Base-by-base conservation (phyloP, 64 coral and sea anemone species). In the Porites australiensis region DNA sequence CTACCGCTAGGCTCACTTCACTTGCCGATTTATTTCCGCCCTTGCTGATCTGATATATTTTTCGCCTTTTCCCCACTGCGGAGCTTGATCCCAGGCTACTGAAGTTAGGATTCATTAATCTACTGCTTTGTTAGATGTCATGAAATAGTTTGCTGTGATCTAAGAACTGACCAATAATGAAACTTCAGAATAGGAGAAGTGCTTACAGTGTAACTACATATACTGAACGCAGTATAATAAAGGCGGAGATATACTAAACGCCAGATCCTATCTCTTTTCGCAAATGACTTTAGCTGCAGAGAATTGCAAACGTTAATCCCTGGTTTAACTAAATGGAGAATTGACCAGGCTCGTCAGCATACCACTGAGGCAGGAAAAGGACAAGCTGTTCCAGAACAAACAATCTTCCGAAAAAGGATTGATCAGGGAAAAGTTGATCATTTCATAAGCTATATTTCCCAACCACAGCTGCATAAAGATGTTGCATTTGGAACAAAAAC, bases 321-420 rank as follows among this genome's bases (percentile, higher is more conserved):
- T 37, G 27, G 27, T 37, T 37, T 37, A 37, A 37, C 27, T 37
- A 37, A 1, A 37, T 37, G 27, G 27, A 37, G 27, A 37, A 37
- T 37, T 37, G 27, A 37, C 27, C 27, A 37, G 27, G 27, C 27
- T 37, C 27, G 27, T 37, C 27, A 37, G 27, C 27, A 37, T 37
- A 1, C 27, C 27, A 37, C 27, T 37, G 27, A 37, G 27, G 27
- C 27, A 37, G 27, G 27, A 37, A 37, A 37, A 37, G 74, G 74
- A 77, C 74, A 44, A 77, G 7, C 27, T 77, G 75, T 77, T 50
- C 46, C 45, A 13, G 44, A 50, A 50, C 9, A 77, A 13, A 45
- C 75, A 48, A 77, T 77, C n/a, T 77, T 77, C 75, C 13, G 44
- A 77, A 77, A 12, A 77, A 77, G 75, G 50, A 58, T 37, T 6